Evolutionary conservation across 1,140 invertebrate species (phyloP).

Genomic region (Ceratosolen fusciceps): DNA sequence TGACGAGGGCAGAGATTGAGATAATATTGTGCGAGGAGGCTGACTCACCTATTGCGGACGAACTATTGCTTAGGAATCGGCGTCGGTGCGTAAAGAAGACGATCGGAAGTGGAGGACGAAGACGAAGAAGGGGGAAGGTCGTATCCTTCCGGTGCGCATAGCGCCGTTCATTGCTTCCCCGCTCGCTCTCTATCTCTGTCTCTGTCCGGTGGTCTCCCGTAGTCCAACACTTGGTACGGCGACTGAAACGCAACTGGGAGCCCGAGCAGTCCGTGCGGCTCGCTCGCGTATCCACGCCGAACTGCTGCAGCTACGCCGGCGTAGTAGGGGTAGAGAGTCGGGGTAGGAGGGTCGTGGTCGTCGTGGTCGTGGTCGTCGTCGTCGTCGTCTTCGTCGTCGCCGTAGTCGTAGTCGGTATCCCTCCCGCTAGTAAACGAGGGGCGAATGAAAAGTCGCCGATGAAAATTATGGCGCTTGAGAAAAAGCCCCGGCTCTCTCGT

Average conservation of each 20-base stretch:
- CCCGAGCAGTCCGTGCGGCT: background rate
- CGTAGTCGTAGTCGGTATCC: too few species aligned
- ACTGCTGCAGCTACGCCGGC: background rate
- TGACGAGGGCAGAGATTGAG: background rate
- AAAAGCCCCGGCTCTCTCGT: background rate
- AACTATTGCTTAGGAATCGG: background rate
- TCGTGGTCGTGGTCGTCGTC: too few species aligned
- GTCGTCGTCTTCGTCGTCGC: too few species aligned
- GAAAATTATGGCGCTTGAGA: background rate
- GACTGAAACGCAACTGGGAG: constrained; percentile 5
- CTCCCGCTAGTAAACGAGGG: background rate
- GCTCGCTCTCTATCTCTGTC: background rate
- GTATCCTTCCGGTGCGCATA: constrained; percentile 1
- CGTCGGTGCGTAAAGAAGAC: background rate
- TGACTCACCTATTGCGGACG: background rate
- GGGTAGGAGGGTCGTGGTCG: background rate
- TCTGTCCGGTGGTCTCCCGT: background rate
- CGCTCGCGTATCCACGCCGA: constrained; percentile 10
- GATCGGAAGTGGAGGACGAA: too few species aligned
- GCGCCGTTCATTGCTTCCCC: background rate
- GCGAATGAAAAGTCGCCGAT: constrained; percentile 1
- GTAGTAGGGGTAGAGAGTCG: constrained; percentile 18
- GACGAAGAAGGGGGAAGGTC: background rate
- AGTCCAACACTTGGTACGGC: background rate
- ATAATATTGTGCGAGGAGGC: background rate